Conservation (phyloP, 2,888 invertebrate species). For the Itoplectis maculator region DNA sequence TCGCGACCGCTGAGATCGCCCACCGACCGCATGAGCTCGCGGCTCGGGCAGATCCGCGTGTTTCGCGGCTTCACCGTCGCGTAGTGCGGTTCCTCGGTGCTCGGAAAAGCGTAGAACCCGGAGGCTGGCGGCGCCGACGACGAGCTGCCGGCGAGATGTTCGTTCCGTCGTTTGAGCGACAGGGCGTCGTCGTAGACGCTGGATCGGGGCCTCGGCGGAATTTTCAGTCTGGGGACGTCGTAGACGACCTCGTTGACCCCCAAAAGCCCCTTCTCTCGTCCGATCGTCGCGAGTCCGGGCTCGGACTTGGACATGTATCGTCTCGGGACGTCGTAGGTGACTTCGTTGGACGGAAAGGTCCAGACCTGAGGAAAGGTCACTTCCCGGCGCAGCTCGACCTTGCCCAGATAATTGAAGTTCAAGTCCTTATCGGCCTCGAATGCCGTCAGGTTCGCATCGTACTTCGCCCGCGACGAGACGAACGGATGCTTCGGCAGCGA, state of each 20-base stretch:
- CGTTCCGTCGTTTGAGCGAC: conserved; percentile 68
- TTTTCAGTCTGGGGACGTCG: conserved; percentile 69
- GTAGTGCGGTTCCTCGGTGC: conserved; percentile 63
- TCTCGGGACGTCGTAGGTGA: conserved; percentile 71
- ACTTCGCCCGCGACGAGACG: conserved; percentile 55
- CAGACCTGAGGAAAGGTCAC: conserved; percentile 45
- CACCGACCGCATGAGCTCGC: conserved; percentile 59
- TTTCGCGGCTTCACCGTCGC: conserved; percentile 72
- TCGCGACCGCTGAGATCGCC: conserved; percentile 7
- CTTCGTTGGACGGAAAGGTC: conserved; percentile 59
- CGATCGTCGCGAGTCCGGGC: conserved; percentile 49
- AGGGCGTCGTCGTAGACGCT: conserved; percentile 73
- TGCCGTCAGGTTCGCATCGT: background rate
- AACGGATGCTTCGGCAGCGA: conserved; percentile 72
- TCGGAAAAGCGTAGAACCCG: conserved; percentile 60
- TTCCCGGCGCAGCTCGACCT: conserved; percentile 67
- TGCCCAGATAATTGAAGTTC: conserved; percentile 62
- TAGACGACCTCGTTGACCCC: conserved; percentile 57
- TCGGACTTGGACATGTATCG: conserved; percentile 71
- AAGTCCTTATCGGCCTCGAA: background rate
- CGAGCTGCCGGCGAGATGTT: background rate
- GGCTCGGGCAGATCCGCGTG: conserved; percentile 45
- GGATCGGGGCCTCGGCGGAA: conserved; percentile 67
- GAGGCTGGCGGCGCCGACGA: background rate
- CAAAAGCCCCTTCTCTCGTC: background rate